Conservation (phyloP, 2,888 invertebrate species). For the Leucophenga montana region DNA sequence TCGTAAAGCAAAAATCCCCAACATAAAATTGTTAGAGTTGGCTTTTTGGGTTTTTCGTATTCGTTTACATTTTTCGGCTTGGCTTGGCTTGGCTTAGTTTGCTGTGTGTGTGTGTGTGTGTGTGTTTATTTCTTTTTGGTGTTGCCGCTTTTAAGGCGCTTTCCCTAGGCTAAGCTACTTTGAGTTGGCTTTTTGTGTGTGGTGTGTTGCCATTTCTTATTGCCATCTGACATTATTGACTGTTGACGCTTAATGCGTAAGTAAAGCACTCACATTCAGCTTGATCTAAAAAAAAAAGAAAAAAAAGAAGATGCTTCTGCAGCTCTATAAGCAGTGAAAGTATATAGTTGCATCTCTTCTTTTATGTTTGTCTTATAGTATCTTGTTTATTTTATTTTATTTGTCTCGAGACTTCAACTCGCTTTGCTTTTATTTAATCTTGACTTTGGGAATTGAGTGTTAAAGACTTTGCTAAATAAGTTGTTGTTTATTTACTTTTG, state of each 20-base stretch:
- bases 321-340: no score
- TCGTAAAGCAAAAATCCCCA: slow-evolving; percentile 7
- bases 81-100: not conserved
- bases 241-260: slow-evolving; percentile 9
- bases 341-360: not conserved
- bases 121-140: not conserved
- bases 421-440: not conserved
- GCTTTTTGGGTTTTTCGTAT: not conserved
- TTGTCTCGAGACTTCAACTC: not conserved
- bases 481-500: no score
- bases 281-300: not conserved
- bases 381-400: slow-evolving; percentile 19
- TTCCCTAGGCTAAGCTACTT: slow-evolving; percentile 27
- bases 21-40: slow-evolving; percentile 18
- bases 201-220: not conserved
- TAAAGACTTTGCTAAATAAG: not conserved
- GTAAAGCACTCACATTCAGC: not conserved
- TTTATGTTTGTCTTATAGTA: slow-evolving; percentile 1
- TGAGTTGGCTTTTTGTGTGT: slow-evolving; percentile 18
- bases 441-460: slow-evolving; percentile 18
- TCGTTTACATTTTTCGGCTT: not conserved
- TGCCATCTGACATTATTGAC: slow-evolving; percentile 18
- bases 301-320: not conserved
- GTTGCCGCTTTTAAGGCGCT: slow-evolving; percentile 32
- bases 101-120: no score